A percentile compares a stretch with the other conserved stretches of the same genome.
Evolutionary conservation across 2,888 invertebrate genomes (phyloP).

Genomic region (Hydriomena furcata): DNA sequence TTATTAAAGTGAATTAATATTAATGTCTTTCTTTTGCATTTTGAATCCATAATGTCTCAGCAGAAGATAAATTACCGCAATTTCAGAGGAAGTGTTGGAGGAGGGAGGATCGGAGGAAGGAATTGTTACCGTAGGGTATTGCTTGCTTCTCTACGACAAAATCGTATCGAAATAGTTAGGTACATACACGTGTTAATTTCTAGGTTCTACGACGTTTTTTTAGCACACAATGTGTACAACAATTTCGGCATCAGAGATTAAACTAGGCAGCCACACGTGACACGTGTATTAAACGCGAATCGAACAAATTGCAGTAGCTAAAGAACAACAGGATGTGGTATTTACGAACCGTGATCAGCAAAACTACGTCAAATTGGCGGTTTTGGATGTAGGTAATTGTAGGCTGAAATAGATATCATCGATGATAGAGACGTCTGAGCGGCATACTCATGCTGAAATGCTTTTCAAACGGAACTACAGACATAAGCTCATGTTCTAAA

Average conservation of each 20-base stretch:
- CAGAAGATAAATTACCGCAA: too few relatives aligned
- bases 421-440: slow-evolving; percentile 43
- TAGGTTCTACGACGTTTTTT: too few relatives aligned
- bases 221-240: neutral
- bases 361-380: slow-evolving; percentile 56
- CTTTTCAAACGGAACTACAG: neutral
- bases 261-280: slow-evolving; percentile 34
- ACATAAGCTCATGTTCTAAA: too few relatives aligned
- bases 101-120: too few relatives aligned
- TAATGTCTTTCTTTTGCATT: too few relatives aligned
- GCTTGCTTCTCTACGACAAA: too few relatives aligned
- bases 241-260: slow-evolving; percentile 10
- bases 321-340: slow-evolving; percentile 61
- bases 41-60: too few relatives aligned
- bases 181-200: too few relatives aligned
- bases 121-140: too few relatives aligned
- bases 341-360: slow-evolving; percentile 61
- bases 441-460: slow-evolving; percentile 5
- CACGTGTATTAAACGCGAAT: slow-evolving; percentile 40
- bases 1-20: too few relatives aligned
- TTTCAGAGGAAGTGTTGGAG: too few relatives aligned
- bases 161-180: too few relatives aligned
- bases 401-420: slow-evolving; percentile 45
- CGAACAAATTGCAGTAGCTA: slow-evolving; percentile 43
- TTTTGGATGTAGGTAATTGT: slow-evolving; percentile 54